A percentile compares a stretch with the other conserved stretches of the same genome.
phyloP scores from a whole-genome alignment of 1,140 invertebrate genomes.

The Drosophila melanica region DNA sequence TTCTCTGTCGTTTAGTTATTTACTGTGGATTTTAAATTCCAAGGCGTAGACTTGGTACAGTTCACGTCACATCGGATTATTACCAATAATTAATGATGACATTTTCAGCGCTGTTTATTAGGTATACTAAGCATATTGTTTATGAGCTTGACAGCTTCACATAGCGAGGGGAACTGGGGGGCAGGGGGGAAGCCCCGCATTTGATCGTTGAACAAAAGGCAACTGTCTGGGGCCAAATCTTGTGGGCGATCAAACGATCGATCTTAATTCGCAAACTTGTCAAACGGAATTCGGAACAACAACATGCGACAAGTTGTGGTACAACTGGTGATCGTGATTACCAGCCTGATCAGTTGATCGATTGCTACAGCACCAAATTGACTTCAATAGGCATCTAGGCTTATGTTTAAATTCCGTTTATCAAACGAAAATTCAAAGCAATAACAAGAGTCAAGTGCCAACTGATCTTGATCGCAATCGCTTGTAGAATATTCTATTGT shows the following conservation, averaged over 20 bases:
- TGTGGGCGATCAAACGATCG: conserved; percentile 32
- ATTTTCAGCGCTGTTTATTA: conserved; percentile 52
- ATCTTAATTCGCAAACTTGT: conserved; percentile 48
- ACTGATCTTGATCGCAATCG: no score
- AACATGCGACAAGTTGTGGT: not conserved
- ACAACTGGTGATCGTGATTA: conserved; percentile 6
- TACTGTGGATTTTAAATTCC: conserved; percentile 16
- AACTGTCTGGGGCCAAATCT: conserved; percentile 3
- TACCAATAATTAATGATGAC: conserved; percentile 73
- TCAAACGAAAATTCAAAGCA: no score
- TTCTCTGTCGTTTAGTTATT: not conserved
- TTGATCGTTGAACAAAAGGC: conserved; percentile 3
- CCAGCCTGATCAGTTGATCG: not conserved
- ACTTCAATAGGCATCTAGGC: no score
- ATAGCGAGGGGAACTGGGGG: not conserved
- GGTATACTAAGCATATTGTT: conserved; percentile 54
- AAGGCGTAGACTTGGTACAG: conserved; percentile 33
- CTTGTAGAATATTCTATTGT: no score
- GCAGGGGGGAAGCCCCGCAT: not conserved
- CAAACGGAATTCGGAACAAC: conserved; percentile 4
- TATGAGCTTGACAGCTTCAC: conserved; percentile 36
- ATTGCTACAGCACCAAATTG: no score
- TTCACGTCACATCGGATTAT: conserved; percentile 40
- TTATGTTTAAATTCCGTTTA: no score
- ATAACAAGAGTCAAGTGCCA: no score